Evolutionary conservation across 2,888 invertebrate genomes (phyloP).

Genomic region (Lymantria dispar): DNA sequence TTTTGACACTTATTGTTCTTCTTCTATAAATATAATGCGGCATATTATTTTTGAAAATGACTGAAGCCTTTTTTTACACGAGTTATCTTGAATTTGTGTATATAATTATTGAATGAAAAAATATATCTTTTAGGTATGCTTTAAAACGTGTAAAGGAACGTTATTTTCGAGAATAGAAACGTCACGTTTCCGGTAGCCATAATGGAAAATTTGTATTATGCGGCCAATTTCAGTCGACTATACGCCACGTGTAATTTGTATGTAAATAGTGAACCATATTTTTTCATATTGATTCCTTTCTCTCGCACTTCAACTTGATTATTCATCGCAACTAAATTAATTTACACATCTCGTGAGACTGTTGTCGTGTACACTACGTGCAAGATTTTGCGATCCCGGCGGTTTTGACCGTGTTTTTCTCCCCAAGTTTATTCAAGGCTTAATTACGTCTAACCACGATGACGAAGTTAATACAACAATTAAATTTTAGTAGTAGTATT

Average conservation of each 20-base stretch:
- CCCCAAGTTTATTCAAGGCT: slow-evolving; percentile 66
- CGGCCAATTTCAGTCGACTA: slow-evolving; percentile 49
- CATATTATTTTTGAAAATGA: too few species aligned
- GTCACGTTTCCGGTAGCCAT: slow-evolving; percentile 73
- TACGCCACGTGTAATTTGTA: slow-evolving; percentile 33
- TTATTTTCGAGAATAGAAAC: slow-evolving; percentile 37
- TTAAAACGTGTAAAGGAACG: slow-evolving; percentile 7
- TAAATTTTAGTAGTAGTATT: slow-evolving; percentile 81
- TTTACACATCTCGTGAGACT: slow-evolving; percentile 28
- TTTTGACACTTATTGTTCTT: slow-evolving; percentile 5
- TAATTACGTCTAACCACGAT: slow-evolving; percentile 76
- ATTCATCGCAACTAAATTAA: slow-evolving; percentile 36
- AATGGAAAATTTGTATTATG: slow-evolving; percentile 52
- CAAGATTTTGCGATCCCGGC: slow-evolving; percentile 54
- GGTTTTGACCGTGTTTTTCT: slow-evolving; percentile 69
- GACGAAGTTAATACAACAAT: slow-evolving; percentile 80
- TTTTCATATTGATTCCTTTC: slow-evolving; percentile 29
- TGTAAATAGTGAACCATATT: slow-evolving; percentile 36
- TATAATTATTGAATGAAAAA: too few species aligned
- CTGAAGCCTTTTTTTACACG: too few species aligned
- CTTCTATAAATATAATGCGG: neutral
- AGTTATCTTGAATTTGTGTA: too few species aligned
- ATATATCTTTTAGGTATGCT: slow-evolving; percentile 1
- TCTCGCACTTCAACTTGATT: slow-evolving; percentile 41
- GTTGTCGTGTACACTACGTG: slow-evolving; percentile 53